Base-by-base conservation (phyloP, 2,113 vertebrate genomes). In the Todiramphus saurophagus region DNA sequence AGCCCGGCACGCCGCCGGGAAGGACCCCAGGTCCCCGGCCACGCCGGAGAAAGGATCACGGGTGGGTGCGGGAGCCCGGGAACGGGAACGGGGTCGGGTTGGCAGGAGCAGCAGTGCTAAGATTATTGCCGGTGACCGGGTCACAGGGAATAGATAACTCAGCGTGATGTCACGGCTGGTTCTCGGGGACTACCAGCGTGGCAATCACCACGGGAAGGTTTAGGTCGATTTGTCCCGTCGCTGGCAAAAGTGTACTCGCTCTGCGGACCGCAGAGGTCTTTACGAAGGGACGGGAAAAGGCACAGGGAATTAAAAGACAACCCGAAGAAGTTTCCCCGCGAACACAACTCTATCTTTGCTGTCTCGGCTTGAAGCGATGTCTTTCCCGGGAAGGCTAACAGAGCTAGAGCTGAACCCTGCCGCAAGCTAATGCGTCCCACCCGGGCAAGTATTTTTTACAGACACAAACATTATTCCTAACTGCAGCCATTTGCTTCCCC, bases 1-100 rank as follows among this genome's bases (percentile, higher is more conserved):
- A 94, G 98, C 51, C 85, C 81, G 39, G 67, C 31, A n/a, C 9
- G 11, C 2, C 3, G 2, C 6, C 3, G 14, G 50, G 59, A 89
- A 76, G 73, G 43, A 48, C 3, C 48, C 48, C 39, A 7, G 7
- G 48, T 69, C 44, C 86, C 60, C 87, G 28, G 43, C 4, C 43
- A 41, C 60, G 5, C 19, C 2, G 20, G 35, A 59, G 13, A 9
- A 64, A 72, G 68, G 6, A n/a, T 2, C 69, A 74, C 2, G 5
- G 13, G 27, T 12, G 59, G 48, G 9, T 28, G 12, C 10, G 1
- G 37, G 28, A 0, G 0, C 2, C 56, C 1, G 2, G 18, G 17
- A 13, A 33, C 7, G 2, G 16, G 16, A 13, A 35, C 11, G 2
- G 27, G 37, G 7, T 16, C 4, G 2, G 14, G 28, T 27, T 25